A percentile compares a stretch with the other conserved stretches of the same genome.
These are phyloP conservation scores for Suncus etruscus DNA, from an alignment of 2,113 vertebrate species.

Conservation along the genomic window DNA sequence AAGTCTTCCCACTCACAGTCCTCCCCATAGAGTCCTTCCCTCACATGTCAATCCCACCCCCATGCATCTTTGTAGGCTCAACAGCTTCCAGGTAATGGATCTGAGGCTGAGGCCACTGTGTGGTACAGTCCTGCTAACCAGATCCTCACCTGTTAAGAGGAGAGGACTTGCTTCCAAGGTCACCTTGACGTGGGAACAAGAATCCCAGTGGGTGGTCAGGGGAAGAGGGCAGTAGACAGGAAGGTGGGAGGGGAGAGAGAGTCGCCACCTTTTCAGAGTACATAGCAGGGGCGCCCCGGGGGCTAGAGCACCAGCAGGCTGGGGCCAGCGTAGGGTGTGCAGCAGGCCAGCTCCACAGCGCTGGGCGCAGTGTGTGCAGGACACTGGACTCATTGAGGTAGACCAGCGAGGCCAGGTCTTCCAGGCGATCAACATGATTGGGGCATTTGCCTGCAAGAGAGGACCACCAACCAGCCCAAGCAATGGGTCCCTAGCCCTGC, in stretches of 20 bases:
- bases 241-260: neutral
- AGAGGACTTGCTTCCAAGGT: neutral
- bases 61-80: no score
- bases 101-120: neutral
- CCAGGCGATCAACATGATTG: constrained; percentile 91
- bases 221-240: neutral
- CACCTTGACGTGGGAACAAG: neutral
- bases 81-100: no score
- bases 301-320: constrained; percentile 96
- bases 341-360: constrained; percentile 96
- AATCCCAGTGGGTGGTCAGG: neutral
- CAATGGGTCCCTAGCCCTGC: neutral
- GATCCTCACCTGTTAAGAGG: neutral
- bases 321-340: constrained; percentile 93
- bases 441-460: constrained; percentile 93
- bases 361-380: constrained; percentile 95
- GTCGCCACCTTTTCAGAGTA: constrained; percentile 96
- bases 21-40: no score
- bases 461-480: neutral
- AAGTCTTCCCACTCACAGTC: no score
- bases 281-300: constrained; percentile 95
- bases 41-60: no score
- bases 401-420: constrained; percentile 95
- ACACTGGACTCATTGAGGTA: constrained; percentile 97
- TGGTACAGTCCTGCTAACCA: neutral